A percentile compares a stretch with the other conserved stretches of the same genome.
These are phyloP conservation scores for Drosophila nigrodunni DNA, from an alignment of 1,140 invertebrate genomes.

Conservation along the genomic window DNA sequence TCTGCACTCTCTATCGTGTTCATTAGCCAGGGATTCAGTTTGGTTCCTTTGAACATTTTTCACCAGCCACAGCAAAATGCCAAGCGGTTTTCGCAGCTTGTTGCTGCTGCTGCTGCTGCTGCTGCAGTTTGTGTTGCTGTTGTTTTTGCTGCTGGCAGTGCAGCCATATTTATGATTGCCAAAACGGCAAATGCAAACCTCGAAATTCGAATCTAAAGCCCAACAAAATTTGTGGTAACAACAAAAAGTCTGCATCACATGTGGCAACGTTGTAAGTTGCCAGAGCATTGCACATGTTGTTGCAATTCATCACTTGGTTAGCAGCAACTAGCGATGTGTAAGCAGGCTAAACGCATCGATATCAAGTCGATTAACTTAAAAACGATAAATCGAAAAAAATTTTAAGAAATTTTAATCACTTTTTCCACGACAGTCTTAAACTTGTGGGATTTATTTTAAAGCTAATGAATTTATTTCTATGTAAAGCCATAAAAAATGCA, in stretches of 20 bases:
- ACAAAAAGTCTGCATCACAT: background rate
- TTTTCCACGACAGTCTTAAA: too few species aligned
- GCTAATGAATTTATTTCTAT: too few species aligned
- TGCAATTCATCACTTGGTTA: background rate
- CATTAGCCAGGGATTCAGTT: conserved; percentile 56
- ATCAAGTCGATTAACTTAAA: too few species aligned
- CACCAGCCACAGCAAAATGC: conserved; percentile 52
- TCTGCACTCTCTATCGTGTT: conserved; percentile 38
- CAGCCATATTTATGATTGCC: conserved; percentile 40
- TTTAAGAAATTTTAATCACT: too few species aligned
- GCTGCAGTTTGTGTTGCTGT: conserved; percentile 13
- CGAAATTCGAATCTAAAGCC: background rate
- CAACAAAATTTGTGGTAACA: background rate
- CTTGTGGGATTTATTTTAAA: too few species aligned
- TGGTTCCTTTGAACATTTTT: conserved; percentile 46
- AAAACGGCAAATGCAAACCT: conserved; percentile 21
- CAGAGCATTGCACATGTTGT: background rate
- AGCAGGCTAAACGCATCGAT: too few species aligned
- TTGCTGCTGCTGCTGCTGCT: conserved; percentile 24
- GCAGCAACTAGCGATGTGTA: too few species aligned
- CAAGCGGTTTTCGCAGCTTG: conserved; percentile 42
- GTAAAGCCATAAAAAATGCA: too few species aligned
- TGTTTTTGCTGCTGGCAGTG: conserved; percentile 1
- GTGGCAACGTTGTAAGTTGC: background rate
- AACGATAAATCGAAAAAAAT: too few species aligned